Evolutionary conservation across 2,797 vertebrate species (phyloP).

Genomic region (Sebastes steindachneri): DNA sequence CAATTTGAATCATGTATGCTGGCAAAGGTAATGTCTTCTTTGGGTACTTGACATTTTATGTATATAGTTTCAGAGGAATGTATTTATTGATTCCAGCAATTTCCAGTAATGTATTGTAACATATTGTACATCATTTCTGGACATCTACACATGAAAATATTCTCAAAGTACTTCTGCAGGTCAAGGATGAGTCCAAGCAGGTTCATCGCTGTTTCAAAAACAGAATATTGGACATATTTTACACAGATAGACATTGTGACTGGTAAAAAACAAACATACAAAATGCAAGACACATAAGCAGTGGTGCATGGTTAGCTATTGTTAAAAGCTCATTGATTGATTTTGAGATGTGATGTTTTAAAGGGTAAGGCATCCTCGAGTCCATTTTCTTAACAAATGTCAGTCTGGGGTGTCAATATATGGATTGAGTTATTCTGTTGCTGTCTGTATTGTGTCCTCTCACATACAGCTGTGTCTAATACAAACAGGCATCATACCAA

Average conservation of each 20-base stretch:
- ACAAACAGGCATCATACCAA: not conserved
- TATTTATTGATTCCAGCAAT: not conserved
- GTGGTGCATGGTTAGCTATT: conserved; percentile 79
- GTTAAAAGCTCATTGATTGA: conserved; percentile 72
- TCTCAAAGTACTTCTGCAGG: conserved; percentile 44
- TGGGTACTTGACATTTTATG: not conserved
- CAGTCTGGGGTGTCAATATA: not conserved
- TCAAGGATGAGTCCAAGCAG: conserved; percentile 75
- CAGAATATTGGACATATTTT: conserved; percentile 70
- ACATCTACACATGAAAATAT: not conserved
- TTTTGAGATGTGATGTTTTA: conserved; percentile 1
- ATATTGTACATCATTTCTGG: not conserved
- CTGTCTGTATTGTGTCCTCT: not conserved
- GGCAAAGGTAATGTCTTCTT: not conserved
- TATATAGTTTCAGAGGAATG: not conserved
- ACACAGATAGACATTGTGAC: conserved; percentile 71
- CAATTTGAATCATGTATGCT: not conserved
- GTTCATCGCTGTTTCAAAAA: conserved; percentile 85
- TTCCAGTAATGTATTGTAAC: not conserved
- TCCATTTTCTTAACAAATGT: not conserved
- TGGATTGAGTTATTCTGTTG: not conserved
- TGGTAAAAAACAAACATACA: conserved; percentile 74
- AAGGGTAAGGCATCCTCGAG: not conserved
- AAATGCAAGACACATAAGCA: conserved; percentile 79
- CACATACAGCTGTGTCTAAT: not conserved